Percentiles rank a stretch among this genome's conserved stretches.
phyloP scores from a whole-genome alignment of 1,140 invertebrate species.

The Caenorhabditis remanei region DNA sequence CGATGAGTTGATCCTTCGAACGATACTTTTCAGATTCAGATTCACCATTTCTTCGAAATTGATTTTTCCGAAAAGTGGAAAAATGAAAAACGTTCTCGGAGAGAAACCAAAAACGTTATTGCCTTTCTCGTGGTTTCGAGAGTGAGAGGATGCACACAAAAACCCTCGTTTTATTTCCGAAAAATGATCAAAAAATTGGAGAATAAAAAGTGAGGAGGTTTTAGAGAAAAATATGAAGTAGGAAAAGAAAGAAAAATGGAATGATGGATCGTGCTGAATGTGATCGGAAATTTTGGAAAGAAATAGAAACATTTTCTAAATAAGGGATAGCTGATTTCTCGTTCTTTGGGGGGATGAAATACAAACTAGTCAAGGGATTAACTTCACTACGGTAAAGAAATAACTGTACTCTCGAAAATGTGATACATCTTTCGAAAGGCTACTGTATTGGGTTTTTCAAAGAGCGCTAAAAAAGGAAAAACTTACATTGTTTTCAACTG shows the following conservation, averaged over 20 bases:
- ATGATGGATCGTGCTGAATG: not conserved
- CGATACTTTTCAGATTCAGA: conserved; percentile 31
- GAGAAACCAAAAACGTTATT: conserved; percentile 22
- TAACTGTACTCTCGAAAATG: too few relatives aligned
- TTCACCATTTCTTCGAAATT: conserved; percentile 18
- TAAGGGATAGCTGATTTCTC: too few relatives aligned
- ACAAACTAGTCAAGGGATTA: not conserved
- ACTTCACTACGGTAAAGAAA: too few relatives aligned
- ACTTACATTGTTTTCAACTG: conserved; percentile 19
- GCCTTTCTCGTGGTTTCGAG: conserved; percentile 6
- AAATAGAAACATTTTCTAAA: not conserved
- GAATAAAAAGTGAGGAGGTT: not conserved
- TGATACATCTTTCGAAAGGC: not conserved
- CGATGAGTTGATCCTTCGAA: conserved; percentile 23
- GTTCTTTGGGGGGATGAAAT: not conserved
- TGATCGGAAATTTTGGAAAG: not conserved
- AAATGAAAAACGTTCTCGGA: not conserved
- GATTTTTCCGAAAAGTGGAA: too few relatives aligned
- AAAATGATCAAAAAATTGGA: conserved; percentile 37
- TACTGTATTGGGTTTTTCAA: too few relatives aligned
- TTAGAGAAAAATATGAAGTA: not conserved
- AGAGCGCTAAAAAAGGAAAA: not conserved
- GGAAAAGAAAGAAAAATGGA: too few relatives aligned
- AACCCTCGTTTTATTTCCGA: conserved; percentile 53
- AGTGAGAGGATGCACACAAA: conserved; percentile 1